These are phyloP conservation scores for Glareola pratincola DNA, from an alignment of 2,113 vertebrate genomes.

Conservation along the genomic window DNA sequence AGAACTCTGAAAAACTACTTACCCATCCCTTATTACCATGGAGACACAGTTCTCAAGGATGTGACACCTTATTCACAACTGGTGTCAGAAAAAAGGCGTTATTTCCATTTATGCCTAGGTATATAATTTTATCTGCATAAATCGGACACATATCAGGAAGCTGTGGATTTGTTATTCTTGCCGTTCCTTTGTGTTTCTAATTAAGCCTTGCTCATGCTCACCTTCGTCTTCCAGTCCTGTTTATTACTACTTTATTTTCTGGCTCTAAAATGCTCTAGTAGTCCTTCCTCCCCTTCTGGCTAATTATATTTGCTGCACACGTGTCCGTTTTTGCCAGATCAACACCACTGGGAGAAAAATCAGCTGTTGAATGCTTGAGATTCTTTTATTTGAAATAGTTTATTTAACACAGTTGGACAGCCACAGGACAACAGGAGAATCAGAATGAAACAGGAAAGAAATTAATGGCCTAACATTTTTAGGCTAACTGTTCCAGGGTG, in stretches of 20 bases:
- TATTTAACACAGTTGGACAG: background rate
- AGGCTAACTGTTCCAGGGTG: background rate
- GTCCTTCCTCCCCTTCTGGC: background rate
- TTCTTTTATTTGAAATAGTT: conserved; percentile 19
- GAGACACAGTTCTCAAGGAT: background rate
- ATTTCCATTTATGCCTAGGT: background rate
- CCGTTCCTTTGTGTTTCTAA: background rate
- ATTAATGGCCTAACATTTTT: conserved; percentile 5
- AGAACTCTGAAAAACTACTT: background rate
- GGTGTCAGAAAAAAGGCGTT: background rate
- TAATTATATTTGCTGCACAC: conserved; percentile 1
- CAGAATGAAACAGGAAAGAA: conserved; percentile 1
- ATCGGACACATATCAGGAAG: background rate
- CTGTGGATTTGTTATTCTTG: background rate
- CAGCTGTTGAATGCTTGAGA: conserved; percentile 14
- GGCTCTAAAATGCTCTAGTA: background rate
- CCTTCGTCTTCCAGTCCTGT: background rate
- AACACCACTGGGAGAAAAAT: conserved; percentile 40
- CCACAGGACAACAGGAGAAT: conserved; percentile 4
- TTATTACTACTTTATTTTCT: conserved; percentile 16
- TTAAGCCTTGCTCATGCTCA: background rate
- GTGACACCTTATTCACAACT: background rate
- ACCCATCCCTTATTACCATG: background rate
- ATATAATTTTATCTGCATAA: background rate
- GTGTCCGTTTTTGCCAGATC: conserved; percentile 26